Evolutionary conservation across 2,113 vertebrate genomes (phyloP), one percentile per base, ranked within the genome.

Genomic region (Thomomys bottae): DNA sequence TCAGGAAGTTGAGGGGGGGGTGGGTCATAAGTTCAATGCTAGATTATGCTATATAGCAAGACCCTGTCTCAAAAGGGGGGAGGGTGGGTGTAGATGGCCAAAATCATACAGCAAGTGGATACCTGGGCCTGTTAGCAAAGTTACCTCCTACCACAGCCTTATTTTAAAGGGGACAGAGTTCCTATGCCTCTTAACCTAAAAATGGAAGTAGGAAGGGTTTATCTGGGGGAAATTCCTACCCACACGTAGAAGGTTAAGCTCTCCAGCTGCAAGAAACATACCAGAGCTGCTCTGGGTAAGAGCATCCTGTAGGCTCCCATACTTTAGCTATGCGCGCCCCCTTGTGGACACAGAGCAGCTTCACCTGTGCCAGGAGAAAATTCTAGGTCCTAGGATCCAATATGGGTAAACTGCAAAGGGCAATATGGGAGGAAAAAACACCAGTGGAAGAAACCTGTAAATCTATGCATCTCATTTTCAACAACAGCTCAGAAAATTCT

Each of bases 331-430:
- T n/a, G 61, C 6, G 32, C 12, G 18, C 89, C 89, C 45, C 7
- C 94, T 89, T 9, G 94, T 84, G 96, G 32, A 32, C 26, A 87
- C 0, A 82, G 63, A 72, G 1, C 76, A 76, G 57, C 54, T 61
- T 7, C 7, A 1, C 3, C 30, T 10, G 59, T 32, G 20, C 11
- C 21, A 6, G 36, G 36, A 36, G 3, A n/a, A 7, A 38, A 34
- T 30, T 0, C 8, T 45, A 11, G 45, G 45, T 54, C 15, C 49
- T 54, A 54, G 12, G 49, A 54, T 54, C 15, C 49, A 54, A 54
- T 54, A 54, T 54, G 49, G 14, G 49, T 15, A 54, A 54, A 54
- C 49, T 11, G 54, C 38, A 23, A 11, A 87, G 23, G 0, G 17
- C 14, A n/a, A 49, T 61, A 38, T 34, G 45, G 11, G 0, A 12